A percentile compares a stretch with the other conserved stretches of the same genome.
Evolutionary conservation across 2,888 invertebrate genomes (phyloP).

Genomic region (Orthosia gracilis): DNA sequence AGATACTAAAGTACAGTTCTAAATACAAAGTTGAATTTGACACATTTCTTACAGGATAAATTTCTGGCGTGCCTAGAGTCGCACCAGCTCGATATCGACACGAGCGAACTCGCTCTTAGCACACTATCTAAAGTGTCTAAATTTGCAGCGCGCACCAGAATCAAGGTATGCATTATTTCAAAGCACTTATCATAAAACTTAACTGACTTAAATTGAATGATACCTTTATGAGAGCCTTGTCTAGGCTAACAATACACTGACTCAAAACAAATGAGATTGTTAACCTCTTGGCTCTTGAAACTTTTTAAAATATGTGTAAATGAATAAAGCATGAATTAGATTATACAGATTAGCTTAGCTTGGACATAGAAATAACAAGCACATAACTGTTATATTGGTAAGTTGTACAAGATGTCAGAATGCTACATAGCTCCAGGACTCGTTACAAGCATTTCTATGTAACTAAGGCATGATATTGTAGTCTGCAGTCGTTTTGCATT

Average conservation of each 20-base stretch:
- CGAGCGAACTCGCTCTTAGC: conserved; percentile 96
- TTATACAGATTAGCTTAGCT: conserved; percentile 78
- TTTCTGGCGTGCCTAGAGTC: conserved; percentile 95
- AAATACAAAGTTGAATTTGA: not conserved
- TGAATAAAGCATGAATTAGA: conserved; percentile 74
- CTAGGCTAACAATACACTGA: conserved; percentile 32
- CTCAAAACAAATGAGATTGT: conserved; percentile 26
- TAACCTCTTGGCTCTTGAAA: conserved; percentile 43
- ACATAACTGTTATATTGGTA: conserved; percentile 68
- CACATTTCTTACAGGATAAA: conserved; percentile 92
- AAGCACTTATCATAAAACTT: not conserved
- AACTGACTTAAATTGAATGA: conserved; percentile 30
- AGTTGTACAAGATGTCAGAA: conserved; percentile 56
- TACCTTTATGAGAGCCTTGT: conserved; percentile 11
- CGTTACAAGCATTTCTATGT: conserved; percentile 75
- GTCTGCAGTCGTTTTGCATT: conserved; percentile 71
- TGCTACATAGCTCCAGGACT: conserved; percentile 47
- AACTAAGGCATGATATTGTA: conserved; percentile 86
- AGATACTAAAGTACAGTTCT: not conserved
- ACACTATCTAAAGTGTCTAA: conserved; percentile 98
- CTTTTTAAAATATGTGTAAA: conserved; percentile 62
- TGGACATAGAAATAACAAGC: conserved; percentile 74
- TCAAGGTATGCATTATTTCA: conserved; percentile 90
- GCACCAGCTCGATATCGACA: conserved; percentile 96
- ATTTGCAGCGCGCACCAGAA: conserved; percentile 95